Evolutionary conservation across 2,888 invertebrate genomes (phyloP), one percentile per base, ranked within the genome.

Genomic region (Patella ulyssiponensis): DNA sequence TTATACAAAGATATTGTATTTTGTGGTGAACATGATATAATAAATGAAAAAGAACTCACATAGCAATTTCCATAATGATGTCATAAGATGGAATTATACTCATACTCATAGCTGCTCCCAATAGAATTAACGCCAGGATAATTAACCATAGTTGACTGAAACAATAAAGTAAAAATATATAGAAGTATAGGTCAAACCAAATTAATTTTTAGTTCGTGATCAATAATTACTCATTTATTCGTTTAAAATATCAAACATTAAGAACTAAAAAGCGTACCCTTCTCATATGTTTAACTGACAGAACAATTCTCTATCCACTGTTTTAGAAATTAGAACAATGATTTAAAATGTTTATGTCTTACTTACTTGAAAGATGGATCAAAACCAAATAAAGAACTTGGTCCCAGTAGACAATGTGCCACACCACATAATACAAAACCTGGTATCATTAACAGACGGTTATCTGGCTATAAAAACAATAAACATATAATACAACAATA

Each of bases 141-240:
- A 58, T 76, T 53, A 76, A 69, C 76, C 76, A 76, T n/a, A 76
- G 20, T 53, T 76, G 69, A 52, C 76, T 76, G 73, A 17, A 75
- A 70, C 1, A 56, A 27, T 27, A 20, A 54, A 73, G 11, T 27
- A 11, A 56, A 52, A 15, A 72, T 52, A 71, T 23, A 17, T 9
- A 0, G 71, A 15, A 20, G 15, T 51, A 5, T n/a, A 17, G 52
- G 44, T 72, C 44, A 20, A 72, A 44, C n/a, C 1, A 33, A 27
- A 72, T n/a, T 72, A 52, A 15, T n/a, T 14, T 17, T 44, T 33
- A 33, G 70, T 1, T 3, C 3, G 23, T 44, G 44, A 44, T 70
- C 33, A 33, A 12, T 70, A 7, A 33, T 2, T 20, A 69, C 17
- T 20, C 14, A 12, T 69, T 27, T 1, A 15, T 17, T 70, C 17